These are phyloP conservation scores for Belonocnema kinseyi DNA, from an alignment of 1,140 invertebrate genomes.

Conservation along the genomic window DNA sequence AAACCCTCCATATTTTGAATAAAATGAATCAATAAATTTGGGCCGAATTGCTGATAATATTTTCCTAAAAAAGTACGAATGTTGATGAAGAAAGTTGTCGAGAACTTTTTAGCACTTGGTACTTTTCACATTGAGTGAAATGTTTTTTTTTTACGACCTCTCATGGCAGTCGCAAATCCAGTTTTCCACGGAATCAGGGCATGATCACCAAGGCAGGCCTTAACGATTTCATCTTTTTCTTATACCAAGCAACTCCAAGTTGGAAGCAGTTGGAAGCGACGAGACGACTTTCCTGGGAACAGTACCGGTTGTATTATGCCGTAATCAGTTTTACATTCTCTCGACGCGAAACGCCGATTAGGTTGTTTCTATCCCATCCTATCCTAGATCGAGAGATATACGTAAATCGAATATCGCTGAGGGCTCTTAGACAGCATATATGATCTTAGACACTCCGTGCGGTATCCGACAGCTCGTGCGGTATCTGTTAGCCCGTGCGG, in stretches of 20 bases:
- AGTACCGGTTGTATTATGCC: conserved; percentile 27
- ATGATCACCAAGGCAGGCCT: not conserved
- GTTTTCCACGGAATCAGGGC: conserved; percentile 1
- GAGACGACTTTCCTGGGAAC: conserved; percentile 24
- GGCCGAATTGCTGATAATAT: not conserved
- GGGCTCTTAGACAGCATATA: not conserved
- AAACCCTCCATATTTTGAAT: no score
- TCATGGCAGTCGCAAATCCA: conserved; percentile 18
- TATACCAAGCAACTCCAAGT: not conserved
- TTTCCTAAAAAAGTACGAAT: not conserved
- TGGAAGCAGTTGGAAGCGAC: not conserved
- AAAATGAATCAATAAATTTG: no score
- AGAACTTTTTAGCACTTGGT: not conserved
- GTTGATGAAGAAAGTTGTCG: not conserved
- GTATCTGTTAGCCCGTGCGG: no score
- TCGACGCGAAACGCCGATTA: conserved; percentile 18
- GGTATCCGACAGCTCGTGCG: no score
- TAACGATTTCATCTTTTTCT: not conserved
- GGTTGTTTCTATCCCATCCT: conserved; percentile 18
- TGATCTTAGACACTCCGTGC: no score
- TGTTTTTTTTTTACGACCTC: not conserved
- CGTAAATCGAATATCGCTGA: conserved; percentile 1
- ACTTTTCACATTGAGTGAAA: not conserved
- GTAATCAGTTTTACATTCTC: conserved; percentile 22
- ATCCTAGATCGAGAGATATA: conserved; percentile 24